Evolutionary conservation across 1,140 invertebrate species (phyloP), one percentile per base, ranked within the genome.

Genomic region (Goniozus legneri): DNA sequence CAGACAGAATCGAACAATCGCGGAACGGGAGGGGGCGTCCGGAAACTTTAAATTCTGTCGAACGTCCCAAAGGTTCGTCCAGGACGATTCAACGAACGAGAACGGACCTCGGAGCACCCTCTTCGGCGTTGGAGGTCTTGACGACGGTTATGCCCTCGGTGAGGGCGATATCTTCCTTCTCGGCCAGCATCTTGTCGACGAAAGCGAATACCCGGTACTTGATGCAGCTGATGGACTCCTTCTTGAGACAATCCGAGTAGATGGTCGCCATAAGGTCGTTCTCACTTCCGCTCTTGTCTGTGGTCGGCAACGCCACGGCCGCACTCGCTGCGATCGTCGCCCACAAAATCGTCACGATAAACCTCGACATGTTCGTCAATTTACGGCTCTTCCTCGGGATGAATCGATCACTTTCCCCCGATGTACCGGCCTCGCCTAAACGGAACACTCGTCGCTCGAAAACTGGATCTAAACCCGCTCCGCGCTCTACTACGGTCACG

Each of bases 151-250:
- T 85, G 15, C 87, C 88, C 50, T 91, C 87, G 43, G 85, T 84
- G 12, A 91, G 65, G 1, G 84, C 82, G 60, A 89, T 89, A 37
- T 81, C 81, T 53, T 90, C 88, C 68, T 86, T 89, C 53, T 85
- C 82, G 1, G 81, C 80, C 15, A 90, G 73, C 77, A 88, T 84
- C 66, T 89, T 89, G 71, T 91, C 88, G 19, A 90, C 85, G 68
- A 85, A 89, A 1, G 85, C 83, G 75, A 89, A 89, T 51, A 91
- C 80, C 65, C 90, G 91, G 76, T 88, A 87, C 67, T 90, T 91
- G 49, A 91, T 80, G 65, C 88, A 91, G 67, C 83, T 83, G 21
- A 86, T 81, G 1, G 87, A 87, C 61, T 90, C 87, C 70, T 89
- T 90, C 52, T 83, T 80, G 38, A 89, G 65, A 58, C 88, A 91